Percentiles rank a stretch among this genome's conserved stretches.
Conservation (phyloP, 2,888 invertebrate genomes). For the Resseliella maxima region DNA sequence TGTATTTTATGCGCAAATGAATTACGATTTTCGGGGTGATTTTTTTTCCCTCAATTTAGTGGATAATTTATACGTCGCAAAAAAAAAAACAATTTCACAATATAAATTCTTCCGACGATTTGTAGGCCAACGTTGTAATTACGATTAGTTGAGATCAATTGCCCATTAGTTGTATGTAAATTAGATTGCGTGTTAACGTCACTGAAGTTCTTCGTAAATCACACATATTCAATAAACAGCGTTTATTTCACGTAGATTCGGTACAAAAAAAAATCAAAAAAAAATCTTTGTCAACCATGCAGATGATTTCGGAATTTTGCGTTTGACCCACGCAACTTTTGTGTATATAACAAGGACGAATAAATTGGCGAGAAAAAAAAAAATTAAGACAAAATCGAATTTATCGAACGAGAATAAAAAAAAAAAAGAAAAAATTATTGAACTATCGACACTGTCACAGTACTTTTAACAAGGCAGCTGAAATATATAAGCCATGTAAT, state of each 20-base stretch:
- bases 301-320: background rate
- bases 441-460: slow-evolving; percentile 15
- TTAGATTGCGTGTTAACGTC: slow-evolving; percentile 39
- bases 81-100: background rate
- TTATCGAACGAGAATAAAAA: background rate
- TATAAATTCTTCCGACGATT: background rate
- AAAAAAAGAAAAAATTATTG: background rate
- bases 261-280: background rate
- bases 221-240: slow-evolving; percentile 3
- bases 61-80: background rate
- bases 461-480: background rate
- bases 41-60: background rate
- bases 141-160: background rate
- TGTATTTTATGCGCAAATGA: background rate
- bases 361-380: background rate
- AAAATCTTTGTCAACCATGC: background rate
- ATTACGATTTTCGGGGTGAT: background rate
- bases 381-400: background rate
- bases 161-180: background rate
- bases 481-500: slow-evolving; percentile 33
- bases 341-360: background rate
- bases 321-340: background rate
- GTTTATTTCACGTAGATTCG: background rate
- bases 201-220: background rate
- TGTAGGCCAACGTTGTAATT: background rate